Evolutionary conservation across 2,113 vertebrate species (phyloP), one percentile per base, ranked within the genome.

Genomic region (Forbesichthys agassizii): DNA sequence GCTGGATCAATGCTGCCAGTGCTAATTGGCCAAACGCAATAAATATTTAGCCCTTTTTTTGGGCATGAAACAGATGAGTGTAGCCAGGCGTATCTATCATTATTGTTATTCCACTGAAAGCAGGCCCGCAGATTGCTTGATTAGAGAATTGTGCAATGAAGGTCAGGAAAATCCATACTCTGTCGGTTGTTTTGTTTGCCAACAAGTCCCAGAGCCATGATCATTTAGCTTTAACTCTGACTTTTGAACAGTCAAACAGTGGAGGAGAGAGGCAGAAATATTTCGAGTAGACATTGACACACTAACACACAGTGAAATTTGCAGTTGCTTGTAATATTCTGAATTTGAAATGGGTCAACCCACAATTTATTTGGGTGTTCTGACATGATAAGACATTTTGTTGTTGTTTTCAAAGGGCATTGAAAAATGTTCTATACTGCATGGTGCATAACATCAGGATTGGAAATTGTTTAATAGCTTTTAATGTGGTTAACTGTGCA

Each of bases 1-100:
- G 57, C 55, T 16, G 14, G 71, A 85, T 86, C 78, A 11, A 83
- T 86, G 42, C 47, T 4, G 48, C 75, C 75, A 54, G 53, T 75
- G 81, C 77, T 91, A 90, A 91, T 88, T 91, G 72, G 69, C 78
- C 71, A 69, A 72, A 79, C 75, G 52, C 72, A 78, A 86, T 85
- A 85, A 83, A 88, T 90, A 88, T 86, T 81, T 88, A 54, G 80
- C 57, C 66, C 70, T 61, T 13, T 47, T 47, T 46, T 46, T 42
- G 11, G 14, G 27, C 33, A 10, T 33, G 36, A 46, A 53, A 63
- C 16, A 66, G 53, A 67, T 14, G 16, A 67, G 53, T 49, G 49
- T 59, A 53, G n/a, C 61, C 66, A 55, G 67, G 68, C 65, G 55
- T 77, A 68, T 71, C 56, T 52, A 70, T 80, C 77, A 70, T 74